Conservation (phyloP, 64 coral and sea anemone genomes). For the Montipora cactus region DNA sequence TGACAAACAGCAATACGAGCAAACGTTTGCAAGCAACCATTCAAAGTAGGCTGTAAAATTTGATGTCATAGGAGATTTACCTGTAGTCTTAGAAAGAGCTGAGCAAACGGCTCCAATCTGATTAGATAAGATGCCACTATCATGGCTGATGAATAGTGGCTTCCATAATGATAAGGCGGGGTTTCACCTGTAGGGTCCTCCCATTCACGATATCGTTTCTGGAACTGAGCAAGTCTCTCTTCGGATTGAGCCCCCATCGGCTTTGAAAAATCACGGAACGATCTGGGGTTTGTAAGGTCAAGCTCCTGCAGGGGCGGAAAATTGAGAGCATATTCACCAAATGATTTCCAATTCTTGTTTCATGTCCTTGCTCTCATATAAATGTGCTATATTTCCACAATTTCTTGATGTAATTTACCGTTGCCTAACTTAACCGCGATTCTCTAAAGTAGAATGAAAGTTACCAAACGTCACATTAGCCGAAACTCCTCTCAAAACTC, state of each 20-base stretch:
- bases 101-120: conserved; percentile 95
- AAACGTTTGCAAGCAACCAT: too few species aligned
- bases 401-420: neutral
- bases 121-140: conserved; percentile 97
- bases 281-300: conserved; percentile 79
- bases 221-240: conserved; percentile 72
- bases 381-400: neutral
- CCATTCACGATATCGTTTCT: conserved; percentile 92
- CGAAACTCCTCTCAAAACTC: neutral
- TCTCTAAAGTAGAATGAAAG: neutral
- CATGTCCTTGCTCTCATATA: neutral
- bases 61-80: conserved; percentile 17
- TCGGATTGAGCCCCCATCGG: conserved; percentile 94
- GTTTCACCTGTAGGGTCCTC: conserved; percentile 94
- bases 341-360: neutral
- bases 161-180: conserved; percentile 94
- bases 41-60: too few species aligned
- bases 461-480: neutral
- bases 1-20: too few species aligned
- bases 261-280: conserved; percentile 97
- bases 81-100: conserved; percentile 94
- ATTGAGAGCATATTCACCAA: neutral
- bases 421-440: neutral
- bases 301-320: conserved; percentile 64
- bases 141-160: conserved; percentile 98